phyloP scores from a whole-genome alignment of 2,113 vertebrate genomes.

The Phaetusa simplex region DNA sequence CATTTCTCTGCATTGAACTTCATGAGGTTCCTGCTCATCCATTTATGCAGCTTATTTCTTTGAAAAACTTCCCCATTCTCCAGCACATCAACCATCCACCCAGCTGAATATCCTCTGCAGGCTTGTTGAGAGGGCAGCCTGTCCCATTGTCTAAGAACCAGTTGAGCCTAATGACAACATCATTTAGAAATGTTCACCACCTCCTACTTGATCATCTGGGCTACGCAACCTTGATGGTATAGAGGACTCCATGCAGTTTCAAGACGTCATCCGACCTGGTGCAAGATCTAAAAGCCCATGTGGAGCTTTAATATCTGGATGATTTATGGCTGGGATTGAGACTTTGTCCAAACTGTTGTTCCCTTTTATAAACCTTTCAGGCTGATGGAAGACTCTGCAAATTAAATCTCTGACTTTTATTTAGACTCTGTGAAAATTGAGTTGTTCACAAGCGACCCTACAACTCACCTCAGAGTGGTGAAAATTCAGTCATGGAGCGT shows the following conservation, averaged over 20 bases:
- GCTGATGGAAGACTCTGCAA: not conserved
- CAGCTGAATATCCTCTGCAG: not conserved
- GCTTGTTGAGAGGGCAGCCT: not conserved
- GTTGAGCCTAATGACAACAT: not conserved
- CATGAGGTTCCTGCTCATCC: not conserved
- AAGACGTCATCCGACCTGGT: not conserved
- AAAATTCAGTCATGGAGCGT: not conserved
- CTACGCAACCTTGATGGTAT: not conserved
- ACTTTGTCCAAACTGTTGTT: conserved; percentile 3
- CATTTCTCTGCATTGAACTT: not conserved
- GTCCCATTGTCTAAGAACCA: not conserved
- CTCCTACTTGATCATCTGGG: not conserved
- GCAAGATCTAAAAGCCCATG: not conserved
- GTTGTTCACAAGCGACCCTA: not conserved
- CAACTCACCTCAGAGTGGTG: not conserved
- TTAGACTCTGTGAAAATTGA: not conserved
- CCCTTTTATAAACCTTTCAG: conserved; percentile 12
- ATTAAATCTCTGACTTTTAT: not conserved
- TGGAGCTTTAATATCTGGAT: not conserved
- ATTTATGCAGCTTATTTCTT: not conserved
- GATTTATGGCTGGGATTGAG: conserved; percentile 8
- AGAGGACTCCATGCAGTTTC: not conserved
- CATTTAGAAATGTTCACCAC: not conserved
- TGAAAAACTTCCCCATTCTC: not conserved
- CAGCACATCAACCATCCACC: not conserved